These are phyloP conservation scores for Homarus gammarus DNA, from an alignment of 2,888 invertebrate genomes.

Conservation along the genomic window DNA sequence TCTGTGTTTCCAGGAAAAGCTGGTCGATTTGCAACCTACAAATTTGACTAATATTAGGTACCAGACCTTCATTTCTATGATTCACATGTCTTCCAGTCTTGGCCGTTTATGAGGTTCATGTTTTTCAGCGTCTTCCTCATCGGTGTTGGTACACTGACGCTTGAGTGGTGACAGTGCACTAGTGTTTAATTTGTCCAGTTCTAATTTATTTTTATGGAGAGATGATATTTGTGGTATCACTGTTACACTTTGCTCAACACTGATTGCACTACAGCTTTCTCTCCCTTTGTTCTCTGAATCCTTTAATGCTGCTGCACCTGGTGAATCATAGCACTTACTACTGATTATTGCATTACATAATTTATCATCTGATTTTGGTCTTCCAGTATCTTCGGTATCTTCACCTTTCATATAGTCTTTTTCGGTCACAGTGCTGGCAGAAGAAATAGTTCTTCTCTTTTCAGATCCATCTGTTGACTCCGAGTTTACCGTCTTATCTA, in stretches of 20 bases:
- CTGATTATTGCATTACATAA: background rate
- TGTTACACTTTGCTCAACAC: background rate
- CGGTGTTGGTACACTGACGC: too few species aligned
- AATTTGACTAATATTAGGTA: background rate
- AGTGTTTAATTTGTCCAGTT: background rate
- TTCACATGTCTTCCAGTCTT: slow-evolving; percentile 20
- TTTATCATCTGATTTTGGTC: background rate
- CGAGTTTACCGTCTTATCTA: background rate
- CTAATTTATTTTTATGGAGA: background rate
- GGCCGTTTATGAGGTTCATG: background rate
- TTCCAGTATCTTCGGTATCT: background rate
- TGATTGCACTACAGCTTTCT: background rate
- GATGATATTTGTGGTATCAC: background rate
- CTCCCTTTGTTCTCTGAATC: background rate
- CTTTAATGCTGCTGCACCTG: background rate
- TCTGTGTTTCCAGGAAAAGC: slow-evolving; percentile 13
- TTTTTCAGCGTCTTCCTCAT: background rate
- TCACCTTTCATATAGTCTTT: background rate
- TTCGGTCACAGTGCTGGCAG: background rate
- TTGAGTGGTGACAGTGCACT: background rate
- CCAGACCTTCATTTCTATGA: background rate
- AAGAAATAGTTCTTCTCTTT: background rate
- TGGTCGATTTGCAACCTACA: slow-evolving; percentile 4
- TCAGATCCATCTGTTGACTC: background rate
- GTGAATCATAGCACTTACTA: background rate